Evolutionary conservation across 2,888 invertebrate species (phyloP).

Genomic region (Gasteruption jaculator): DNA sequence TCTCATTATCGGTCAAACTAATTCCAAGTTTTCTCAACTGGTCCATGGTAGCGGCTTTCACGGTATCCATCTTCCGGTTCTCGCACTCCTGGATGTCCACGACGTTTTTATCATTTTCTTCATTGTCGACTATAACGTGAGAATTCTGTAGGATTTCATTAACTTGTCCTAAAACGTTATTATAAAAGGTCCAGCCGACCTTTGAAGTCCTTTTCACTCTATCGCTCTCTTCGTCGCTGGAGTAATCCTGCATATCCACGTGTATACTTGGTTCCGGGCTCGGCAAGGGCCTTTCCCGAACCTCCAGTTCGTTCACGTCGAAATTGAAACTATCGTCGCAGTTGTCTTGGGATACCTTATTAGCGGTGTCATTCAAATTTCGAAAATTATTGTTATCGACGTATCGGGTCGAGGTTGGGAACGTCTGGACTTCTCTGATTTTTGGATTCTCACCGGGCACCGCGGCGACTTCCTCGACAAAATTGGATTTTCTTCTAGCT

Average conservation of each 20-base stretch:
- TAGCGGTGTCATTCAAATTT: conserved; percentile 5
- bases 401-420: too few species aligned
- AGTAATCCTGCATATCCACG: conserved; percentile 54
- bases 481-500: too few species aligned
- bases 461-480: too few species aligned
- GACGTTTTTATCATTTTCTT: conserved; percentile 17
- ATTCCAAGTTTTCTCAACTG: conserved; percentile 45
- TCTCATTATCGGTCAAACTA: conserved; percentile 36
- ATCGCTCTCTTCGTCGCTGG: conserved; percentile 51
- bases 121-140: conserved; percentile 27
- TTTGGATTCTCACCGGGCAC: too few species aligned
- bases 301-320: conserved; percentile 34
- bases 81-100: conserved; percentile 13
- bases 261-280: conserved; percentile 55
- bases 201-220: conserved; percentile 55
- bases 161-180: conserved; percentile 64
- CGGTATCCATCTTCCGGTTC: conserved; percentile 32
- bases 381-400: not conserved
- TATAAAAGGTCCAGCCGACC: conserved; percentile 68
- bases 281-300: conserved; percentile 43
- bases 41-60: conserved; percentile 44
- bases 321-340: conserved; percentile 28
- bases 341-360: conserved; percentile 10
- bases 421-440: too few species aligned
- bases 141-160: conserved; percentile 55